Evolutionary conservation across 2,888 invertebrate species (phyloP).

Genomic region (Pteria penguin): DNA sequence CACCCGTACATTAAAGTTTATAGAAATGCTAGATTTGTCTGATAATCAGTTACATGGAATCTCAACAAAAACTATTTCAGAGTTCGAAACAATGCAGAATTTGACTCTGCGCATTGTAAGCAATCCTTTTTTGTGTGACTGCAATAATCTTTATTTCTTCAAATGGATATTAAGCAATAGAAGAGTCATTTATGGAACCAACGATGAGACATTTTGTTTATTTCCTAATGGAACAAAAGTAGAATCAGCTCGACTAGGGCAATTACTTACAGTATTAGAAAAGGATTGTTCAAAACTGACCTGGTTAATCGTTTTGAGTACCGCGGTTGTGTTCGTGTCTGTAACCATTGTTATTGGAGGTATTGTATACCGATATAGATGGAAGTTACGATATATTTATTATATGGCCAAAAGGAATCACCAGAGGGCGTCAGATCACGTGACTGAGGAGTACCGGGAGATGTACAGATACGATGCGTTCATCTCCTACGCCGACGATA

Average conservation of each 20-base stretch:
- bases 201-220: background rate
- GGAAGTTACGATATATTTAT: conserved; percentile 32
- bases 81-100: too few species aligned
- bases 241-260: too few species aligned
- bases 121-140: conserved; percentile 24
- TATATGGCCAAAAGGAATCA: conserved; percentile 27
- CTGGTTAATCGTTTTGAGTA: too few species aligned
- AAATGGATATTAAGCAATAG: conserved; percentile 10
- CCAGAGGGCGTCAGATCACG: background rate
- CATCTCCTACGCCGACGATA: conserved; percentile 51
- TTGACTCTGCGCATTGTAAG: background rate
- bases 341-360: conserved; percentile 4
- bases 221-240: background rate
- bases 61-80: too few species aligned
- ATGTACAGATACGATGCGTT: conserved; percentile 53
- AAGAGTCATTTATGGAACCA: background rate
- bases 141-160: conserved; percentile 16
- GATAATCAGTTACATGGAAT: background rate
- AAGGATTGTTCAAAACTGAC: too few species aligned
- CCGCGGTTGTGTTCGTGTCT: too few species aligned
- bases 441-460: conserved; percentile 13
- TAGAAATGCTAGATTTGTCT: background rate
- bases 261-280: too few species aligned
- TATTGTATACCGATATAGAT: conserved; percentile 26
- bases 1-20: too few species aligned